phyloP scores from a whole-genome alignment of 2,888 invertebrate species.

The Sinhomidia bicolor region DNA sequence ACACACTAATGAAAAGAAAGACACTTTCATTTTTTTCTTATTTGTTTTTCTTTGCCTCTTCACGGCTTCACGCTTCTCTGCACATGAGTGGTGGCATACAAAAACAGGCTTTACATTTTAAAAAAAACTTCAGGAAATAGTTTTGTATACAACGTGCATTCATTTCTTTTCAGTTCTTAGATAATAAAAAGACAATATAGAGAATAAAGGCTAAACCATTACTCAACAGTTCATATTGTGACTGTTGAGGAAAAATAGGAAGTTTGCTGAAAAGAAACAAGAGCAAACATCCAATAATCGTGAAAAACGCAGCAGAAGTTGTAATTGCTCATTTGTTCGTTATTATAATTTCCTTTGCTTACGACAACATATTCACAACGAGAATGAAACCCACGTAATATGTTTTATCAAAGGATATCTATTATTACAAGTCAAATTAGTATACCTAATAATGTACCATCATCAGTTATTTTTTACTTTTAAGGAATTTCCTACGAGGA shows the following conservation, averaged over 20 bases:
- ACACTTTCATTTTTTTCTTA: constrained; percentile 9
- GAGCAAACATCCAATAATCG: neutral
- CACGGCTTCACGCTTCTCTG: constrained; percentile 62
- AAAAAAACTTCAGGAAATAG: constrained; percentile 34
- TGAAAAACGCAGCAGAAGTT: neutral
- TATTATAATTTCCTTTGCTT: too few species aligned
- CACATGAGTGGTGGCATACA: constrained; percentile 26
- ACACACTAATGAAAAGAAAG: neutral
- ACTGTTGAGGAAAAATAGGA: neutral
- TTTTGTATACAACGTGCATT: too few species aligned
- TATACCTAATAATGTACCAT: neutral
- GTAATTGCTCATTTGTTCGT: neutral
- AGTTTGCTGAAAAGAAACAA: neutral
- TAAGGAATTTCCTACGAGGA: too few species aligned
- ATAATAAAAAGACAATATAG: too few species aligned
- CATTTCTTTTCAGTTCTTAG: too few species aligned
- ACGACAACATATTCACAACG: too few species aligned
- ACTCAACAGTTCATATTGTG: neutral
- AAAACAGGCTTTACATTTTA: neutral
- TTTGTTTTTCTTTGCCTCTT: constrained; percentile 30
- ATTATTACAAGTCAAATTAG: neutral
- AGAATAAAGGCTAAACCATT: too few species aligned
- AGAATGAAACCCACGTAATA: too few species aligned
- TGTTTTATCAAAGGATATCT: neutral
- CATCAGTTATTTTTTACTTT: neutral